phyloP scores from a whole-genome alignment of 2,113 vertebrate species.

The Calidris pygmaea region DNA sequence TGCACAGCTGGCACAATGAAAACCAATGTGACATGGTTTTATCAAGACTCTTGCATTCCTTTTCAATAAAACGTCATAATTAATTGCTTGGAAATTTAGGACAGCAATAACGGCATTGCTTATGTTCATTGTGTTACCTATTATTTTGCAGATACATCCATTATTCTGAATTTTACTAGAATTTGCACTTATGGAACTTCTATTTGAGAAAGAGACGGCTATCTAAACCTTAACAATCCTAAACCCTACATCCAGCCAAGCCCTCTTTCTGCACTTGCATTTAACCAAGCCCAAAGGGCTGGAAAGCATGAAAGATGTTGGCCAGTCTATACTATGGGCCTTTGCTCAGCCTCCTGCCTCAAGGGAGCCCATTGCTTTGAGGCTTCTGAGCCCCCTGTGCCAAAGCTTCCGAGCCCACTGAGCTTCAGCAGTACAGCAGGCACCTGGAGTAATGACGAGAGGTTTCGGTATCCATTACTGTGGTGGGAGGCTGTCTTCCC shows the following conservation, averaged over 20 bases:
- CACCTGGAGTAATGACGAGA: background rate
- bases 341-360: background rate
- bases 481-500: fast-evolving
- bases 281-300: background rate
- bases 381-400: background rate
- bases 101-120: background rate
- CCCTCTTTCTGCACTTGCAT: background rate
- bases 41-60: background rate
- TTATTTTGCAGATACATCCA: background rate
- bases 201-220: background rate
- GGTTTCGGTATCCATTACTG: too few relatives aligned
- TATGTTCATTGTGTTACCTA: background rate
- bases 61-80: background rate
- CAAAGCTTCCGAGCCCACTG: background rate
- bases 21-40: background rate
- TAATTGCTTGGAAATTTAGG: background rate
- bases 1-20: background rate
- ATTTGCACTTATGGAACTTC: background rate
- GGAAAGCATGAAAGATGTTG: background rate
- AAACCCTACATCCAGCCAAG: background rate
- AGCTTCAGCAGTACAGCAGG: background rate
- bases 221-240: background rate
- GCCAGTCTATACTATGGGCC: background rate
- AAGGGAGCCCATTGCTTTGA: background rate
- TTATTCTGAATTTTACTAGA: background rate